Percentiles rank a stretch among this genome's conserved stretches.
Evolutionary conservation across 1,140 invertebrate species (phyloP).

Genomic region (Ylistrum balloti): DNA sequence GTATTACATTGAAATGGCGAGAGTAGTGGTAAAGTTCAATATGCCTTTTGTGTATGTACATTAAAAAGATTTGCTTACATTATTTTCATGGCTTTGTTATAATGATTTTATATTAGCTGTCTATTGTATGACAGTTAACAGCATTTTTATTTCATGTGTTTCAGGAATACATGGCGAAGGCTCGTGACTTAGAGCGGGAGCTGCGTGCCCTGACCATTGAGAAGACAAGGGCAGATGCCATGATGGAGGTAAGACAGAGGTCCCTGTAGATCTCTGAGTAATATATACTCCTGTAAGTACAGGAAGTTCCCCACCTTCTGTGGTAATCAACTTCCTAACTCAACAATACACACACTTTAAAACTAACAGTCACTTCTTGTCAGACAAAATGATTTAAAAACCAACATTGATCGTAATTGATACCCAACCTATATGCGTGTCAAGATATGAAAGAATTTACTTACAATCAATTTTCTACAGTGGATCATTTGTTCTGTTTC

Average conservation of each 20-base stretch:
- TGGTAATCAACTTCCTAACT: not conserved
- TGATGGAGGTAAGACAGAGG: slow-evolving; percentile 70
- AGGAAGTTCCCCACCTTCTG: not conserved
- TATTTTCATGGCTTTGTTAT: not conserved
- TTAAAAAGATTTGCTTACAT: too few species aligned
- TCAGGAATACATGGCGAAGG: slow-evolving; percentile 79
- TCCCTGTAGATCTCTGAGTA: not conserved
- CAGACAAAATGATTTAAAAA: not conserved
- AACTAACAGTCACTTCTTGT: slow-evolving; percentile 36
- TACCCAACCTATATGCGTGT: not conserved
- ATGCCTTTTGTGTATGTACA: too few species aligned
- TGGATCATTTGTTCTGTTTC: not conserved
- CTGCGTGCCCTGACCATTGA: slow-evolving; percentile 74
- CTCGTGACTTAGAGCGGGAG: slow-evolving; percentile 78
- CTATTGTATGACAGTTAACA: too few species aligned
- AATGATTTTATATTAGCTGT: not conserved
- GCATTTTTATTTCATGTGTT: slow-evolving; percentile 49
- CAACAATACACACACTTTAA: not conserved
- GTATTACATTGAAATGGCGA: too few species aligned
- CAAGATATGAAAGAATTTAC: not conserved
- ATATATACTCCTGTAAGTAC: not conserved
- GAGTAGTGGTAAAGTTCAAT: too few species aligned
- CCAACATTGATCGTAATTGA: not conserved
- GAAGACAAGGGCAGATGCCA: slow-evolving; percentile 75
- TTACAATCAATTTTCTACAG: not conserved